Percentiles rank a stretch among this genome's conserved stretches.
Evolutionary conservation across 2,797 vertebrate species (phyloP).

Genomic region (Petrocephalus schoutedeni): DNA sequence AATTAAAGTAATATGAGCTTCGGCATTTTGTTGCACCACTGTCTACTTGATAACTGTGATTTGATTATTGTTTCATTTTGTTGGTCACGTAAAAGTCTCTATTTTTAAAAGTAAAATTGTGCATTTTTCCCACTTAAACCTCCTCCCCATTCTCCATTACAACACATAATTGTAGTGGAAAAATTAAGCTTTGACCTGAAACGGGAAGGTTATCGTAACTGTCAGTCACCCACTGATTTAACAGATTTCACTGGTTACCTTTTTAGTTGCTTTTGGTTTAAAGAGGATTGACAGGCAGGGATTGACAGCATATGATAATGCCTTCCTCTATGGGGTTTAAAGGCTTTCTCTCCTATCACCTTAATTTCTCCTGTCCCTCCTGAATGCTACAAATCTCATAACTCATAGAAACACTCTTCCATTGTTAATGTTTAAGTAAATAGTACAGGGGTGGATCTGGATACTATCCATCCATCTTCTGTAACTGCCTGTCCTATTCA

Average conservation of each 20-base stretch:
- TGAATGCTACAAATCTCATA: neutral
- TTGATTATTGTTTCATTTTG: neutral
- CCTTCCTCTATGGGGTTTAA: neutral
- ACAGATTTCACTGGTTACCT: neutral
- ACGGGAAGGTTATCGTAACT: neutral
- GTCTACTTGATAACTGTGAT: neutral
- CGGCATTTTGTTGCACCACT: neutral
- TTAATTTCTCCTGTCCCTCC: neutral
- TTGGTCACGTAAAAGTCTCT: neutral
- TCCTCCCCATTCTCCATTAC: neutral
- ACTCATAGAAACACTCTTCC: neutral
- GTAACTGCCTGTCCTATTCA: neutral
- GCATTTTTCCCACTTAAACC: neutral
- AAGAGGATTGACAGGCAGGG: neutral
- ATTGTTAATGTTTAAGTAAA: neutral
- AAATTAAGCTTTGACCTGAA: neutral
- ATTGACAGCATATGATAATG: neutral
- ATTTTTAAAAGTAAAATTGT: neutral
- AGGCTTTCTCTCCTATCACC: neutral
- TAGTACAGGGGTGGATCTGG: neutral
- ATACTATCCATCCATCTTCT: neutral
- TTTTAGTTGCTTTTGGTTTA: neutral
- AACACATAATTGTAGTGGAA: neutral
- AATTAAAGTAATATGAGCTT: neutral
- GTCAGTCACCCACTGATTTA: neutral